These are phyloP conservation scores for Monopis laevigella DNA, from an alignment of 2,888 invertebrate genomes.

Conservation along the genomic window DNA sequence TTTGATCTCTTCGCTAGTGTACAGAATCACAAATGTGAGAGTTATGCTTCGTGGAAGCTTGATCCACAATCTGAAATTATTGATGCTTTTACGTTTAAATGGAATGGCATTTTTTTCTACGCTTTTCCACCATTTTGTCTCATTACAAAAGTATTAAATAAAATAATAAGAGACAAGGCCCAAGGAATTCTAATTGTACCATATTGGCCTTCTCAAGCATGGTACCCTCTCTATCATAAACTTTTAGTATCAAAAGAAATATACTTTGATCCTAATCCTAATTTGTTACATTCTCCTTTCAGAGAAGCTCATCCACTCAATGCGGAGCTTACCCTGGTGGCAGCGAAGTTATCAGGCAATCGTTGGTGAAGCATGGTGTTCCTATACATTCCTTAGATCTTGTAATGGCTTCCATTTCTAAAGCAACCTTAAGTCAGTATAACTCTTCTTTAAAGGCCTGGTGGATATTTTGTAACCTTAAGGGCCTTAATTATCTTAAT, in stretches of 20 bases:
- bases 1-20: too few species aligned
- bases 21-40: too few species aligned
- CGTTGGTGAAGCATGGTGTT: conserved; percentile 14
- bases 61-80: conserved; percentile 15
- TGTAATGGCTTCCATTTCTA: conserved; percentile 3
- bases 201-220: conserved; percentile 17
- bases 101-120: conserved; percentile 16
- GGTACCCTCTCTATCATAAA: conserved; percentile 16
- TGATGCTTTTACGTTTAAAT: conserved; percentile 18
- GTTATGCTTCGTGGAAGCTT: too few species aligned
- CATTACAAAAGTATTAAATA: conserved; percentile 14
- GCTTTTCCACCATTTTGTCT: conserved; percentile 20
- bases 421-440: conserved; percentile 1
- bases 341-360: conserved; percentile 20
- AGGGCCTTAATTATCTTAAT: not conserved
- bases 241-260: not conserved
- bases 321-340: conserved; percentile 8
- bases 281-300: conserved; percentile 7
- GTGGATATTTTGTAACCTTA: not conserved
- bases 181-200: conserved; percentile 17
- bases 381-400: not conserved
- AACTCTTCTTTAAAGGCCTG: not conserved
- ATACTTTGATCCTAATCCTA: conserved; percentile 1
- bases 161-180: conserved; percentile 13
- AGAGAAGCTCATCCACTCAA: conserved; percentile 4